Base-by-base conservation (phyloP, 2,113 vertebrate genomes). In the Equus przewalskii region DNA sequence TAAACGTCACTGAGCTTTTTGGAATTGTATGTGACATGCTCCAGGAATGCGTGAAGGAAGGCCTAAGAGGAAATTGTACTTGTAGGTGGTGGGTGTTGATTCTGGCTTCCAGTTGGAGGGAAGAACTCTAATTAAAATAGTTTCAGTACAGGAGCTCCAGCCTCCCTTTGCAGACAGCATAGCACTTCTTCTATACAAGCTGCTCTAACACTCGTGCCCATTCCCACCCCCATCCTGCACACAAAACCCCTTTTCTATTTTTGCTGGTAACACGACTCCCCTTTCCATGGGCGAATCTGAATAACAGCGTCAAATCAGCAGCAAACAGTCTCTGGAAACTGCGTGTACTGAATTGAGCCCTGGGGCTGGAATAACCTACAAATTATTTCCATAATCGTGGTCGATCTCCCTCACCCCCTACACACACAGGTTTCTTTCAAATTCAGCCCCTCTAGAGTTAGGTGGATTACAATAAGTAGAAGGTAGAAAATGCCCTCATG, bases 371-470 rank as follows among this genome's bases (percentile, higher is more conserved):
- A 94, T 95, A 97, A 97, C 91, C 96, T 76, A 26, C 79, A 88
- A 93, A 95, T 97, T 91, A 95, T 96, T 98, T 96, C 97, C 82
- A 97, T 82, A 96, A 81, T 86, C 76, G 33, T 26, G 51, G 73
- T 36, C 94, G 94, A 56, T 89, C 90, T 96, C 89, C 83, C 83
- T 96, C 95, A 60, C 70, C 96, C 89, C 88, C 75, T 24, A 65
- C 65, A 83, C 94, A 97, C 26, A 86, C 87, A 78, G 91, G 70
- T 85, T 97, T 90, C 36, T 98, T 91, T 98, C 96, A 93, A 93
- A 95, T 92, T 49, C 6, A 24, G 90, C 84, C 93, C 93, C 26
- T 30, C 90, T 72, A 65, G 58, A 79, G 5, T 87, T 94, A 79
- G 56, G 64, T 28, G 60, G 62, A 49, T 92, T 94, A 95, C 81